Percentiles rank a stretch among this genome's conserved stretches.
phyloP scores from a whole-genome alignment of 2,888 invertebrate genomes.

The Diploptera punctata region DNA sequence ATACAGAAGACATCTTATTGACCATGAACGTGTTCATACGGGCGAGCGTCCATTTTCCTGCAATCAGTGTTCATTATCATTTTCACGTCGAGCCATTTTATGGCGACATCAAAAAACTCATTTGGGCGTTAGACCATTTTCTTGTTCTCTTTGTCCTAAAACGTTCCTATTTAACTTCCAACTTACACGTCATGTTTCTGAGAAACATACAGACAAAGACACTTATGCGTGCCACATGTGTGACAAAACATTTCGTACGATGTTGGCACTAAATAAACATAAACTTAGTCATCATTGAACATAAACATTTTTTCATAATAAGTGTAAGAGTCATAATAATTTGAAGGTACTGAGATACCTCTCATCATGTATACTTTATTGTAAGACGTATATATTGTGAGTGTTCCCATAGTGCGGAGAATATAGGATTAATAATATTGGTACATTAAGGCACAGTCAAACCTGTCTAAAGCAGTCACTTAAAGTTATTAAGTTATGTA shows the following conservation, averaged over 20 bases:
- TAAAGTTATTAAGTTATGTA: too few species aligned
- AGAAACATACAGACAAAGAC: conserved; percentile 55
- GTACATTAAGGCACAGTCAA: too few species aligned
- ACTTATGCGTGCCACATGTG: conserved; percentile 66
- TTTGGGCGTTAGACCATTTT: conserved; percentile 50
- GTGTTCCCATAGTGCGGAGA: background rate
- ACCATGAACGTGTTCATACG: conserved; percentile 25
- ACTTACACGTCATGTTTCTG: conserved; percentile 61
- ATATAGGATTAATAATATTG: too few species aligned
- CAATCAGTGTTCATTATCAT: conserved; percentile 13
- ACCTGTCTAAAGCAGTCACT: too few species aligned
- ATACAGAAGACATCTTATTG: background rate
- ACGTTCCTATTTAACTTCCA: conserved; percentile 62
- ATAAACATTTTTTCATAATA: background rate
- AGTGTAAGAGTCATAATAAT: background rate
- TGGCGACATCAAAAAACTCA: conserved; percentile 31
- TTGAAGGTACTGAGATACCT: background rate
- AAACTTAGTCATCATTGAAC: background rate
- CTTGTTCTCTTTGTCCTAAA: conserved; percentile 63
- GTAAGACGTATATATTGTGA: background rate
- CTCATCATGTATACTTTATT: background rate
- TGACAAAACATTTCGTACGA: conserved; percentile 54
- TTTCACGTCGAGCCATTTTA: conserved; percentile 11
- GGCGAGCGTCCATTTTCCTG: conserved; percentile 25
- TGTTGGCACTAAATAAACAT: conserved; percentile 54